A percentile compares a stretch with the other conserved stretches of the same genome.
Evolutionary conservation across 2,113 vertebrate species (phyloP).

Genomic region (Anguilla rostrata): DNA sequence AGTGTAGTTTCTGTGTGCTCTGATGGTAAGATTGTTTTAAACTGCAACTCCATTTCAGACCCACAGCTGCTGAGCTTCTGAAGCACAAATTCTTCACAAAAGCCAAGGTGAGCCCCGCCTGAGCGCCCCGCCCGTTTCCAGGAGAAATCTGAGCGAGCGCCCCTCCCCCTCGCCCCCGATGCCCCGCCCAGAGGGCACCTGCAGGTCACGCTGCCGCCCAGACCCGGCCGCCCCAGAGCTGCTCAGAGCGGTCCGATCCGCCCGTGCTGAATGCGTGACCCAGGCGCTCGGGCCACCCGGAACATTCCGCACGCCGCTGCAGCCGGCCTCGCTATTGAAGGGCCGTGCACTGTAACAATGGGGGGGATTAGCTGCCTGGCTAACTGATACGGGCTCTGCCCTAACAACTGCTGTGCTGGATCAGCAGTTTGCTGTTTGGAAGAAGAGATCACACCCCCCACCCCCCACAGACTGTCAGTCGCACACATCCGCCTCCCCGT

Average conservation of each 20-base stretch:
- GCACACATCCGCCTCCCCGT: background rate
- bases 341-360: conserved; percentile 10
- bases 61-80: conserved; percentile 89
- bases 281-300: background rate
- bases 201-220: too few species aligned
- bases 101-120: conserved; percentile 80
- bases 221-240: too few species aligned
- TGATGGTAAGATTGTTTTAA: too few species aligned
- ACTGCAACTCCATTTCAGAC: conserved; percentile 67
- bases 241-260: background rate
- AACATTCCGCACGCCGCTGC: conserved; percentile 10
- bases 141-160: background rate
- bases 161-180: background rate
- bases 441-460: background rate
- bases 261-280: background rate
- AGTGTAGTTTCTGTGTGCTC: background rate
- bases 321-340: background rate
- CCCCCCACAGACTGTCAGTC: background rate
- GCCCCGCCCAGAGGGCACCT: background rate
- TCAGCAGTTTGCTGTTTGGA: conserved; percentile 14
- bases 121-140: background rate
- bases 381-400: background rate
- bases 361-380: conserved; percentile 21
- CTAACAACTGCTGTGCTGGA: conserved; percentile 12
- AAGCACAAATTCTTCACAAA: conserved; percentile 97